A percentile compares a stretch with the other conserved stretches of the same genome.
phyloP scores from a whole-genome alignment of 2,797 vertebrate genomes.

The Molossus alvarezi region DNA sequence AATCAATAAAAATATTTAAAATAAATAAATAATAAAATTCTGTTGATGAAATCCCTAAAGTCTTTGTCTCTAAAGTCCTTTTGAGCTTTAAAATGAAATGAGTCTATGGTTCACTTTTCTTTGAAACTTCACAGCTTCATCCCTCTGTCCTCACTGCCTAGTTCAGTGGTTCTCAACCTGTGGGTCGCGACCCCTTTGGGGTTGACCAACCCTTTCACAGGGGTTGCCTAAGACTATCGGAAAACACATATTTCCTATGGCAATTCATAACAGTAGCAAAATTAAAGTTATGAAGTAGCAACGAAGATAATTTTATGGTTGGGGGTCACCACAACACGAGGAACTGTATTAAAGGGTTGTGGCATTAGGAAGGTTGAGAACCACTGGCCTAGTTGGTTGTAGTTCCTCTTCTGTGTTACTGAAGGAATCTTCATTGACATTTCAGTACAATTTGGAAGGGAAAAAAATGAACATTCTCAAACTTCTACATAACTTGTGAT shows the following conservation, averaged over 20 bases:
- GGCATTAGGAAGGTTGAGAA: too few species aligned
- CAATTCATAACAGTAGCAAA: too few species aligned
- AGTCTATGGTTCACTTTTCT: not conserved
- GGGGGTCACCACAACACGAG: too few species aligned
- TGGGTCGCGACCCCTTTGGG: too few species aligned
- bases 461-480: not conserved
- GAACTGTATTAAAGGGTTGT: too few species aligned
- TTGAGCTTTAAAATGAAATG: not conserved
- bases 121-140: conserved; percentile 35
- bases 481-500: not conserved
- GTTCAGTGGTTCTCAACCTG: not conserved
- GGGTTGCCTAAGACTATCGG: too few species aligned
- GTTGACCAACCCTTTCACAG: too few species aligned
- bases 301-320: too few species aligned
- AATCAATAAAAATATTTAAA: too few species aligned
- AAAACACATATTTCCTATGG: too few species aligned
- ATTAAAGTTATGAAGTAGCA: too few species aligned
- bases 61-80: not conserved
- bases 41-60: not conserved
- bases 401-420: conserved; percentile 1
- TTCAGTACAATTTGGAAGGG: not conserved
- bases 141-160: not conserved
- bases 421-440: not conserved
- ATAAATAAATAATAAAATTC: not conserved
- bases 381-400: not conserved